Conservation (phyloP, 2,113 vertebrate species). For the Gopherus flavomarginatus region DNA sequence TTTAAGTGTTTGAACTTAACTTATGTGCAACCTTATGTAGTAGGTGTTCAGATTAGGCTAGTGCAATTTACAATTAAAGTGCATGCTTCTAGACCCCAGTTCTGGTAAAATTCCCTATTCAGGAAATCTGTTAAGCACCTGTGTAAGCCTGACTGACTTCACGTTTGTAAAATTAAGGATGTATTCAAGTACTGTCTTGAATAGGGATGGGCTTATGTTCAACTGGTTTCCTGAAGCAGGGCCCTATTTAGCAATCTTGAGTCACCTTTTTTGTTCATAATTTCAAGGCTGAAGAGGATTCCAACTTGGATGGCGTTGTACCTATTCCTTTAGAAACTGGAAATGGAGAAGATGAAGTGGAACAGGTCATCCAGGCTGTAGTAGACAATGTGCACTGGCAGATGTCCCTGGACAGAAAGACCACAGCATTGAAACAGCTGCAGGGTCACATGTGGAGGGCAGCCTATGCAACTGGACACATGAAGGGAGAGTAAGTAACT, state of each 20-base stretch:
- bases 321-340: conserved; percentile 86
- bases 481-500: conserved; percentile 95
- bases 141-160: neutral
- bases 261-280: neutral
- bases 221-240: neutral
- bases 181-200: neutral
- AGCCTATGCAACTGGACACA: conserved; percentile 87
- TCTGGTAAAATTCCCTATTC: neutral
- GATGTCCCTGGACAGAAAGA: conserved; percentile 96
- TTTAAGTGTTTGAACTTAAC: neutral
- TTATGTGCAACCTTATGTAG: neutral
- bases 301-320: conserved; percentile 86
- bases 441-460: conserved; percentile 97
- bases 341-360: conserved; percentile 84
- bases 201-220: neutral
- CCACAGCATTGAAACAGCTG: conserved; percentile 94
- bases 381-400: conserved; percentile 94
- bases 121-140: neutral
- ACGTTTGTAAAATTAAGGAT: neutral
- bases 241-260: neutral
- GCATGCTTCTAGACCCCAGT: neutral
- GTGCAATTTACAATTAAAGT: neutral
- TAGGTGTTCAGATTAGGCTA: neutral
- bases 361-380: conserved; percentile 89
- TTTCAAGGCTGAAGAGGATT: conserved; percentile 91